Base-by-base conservation (phyloP, 2,113 vertebrate species). In the Bubo scandiacus region DNA sequence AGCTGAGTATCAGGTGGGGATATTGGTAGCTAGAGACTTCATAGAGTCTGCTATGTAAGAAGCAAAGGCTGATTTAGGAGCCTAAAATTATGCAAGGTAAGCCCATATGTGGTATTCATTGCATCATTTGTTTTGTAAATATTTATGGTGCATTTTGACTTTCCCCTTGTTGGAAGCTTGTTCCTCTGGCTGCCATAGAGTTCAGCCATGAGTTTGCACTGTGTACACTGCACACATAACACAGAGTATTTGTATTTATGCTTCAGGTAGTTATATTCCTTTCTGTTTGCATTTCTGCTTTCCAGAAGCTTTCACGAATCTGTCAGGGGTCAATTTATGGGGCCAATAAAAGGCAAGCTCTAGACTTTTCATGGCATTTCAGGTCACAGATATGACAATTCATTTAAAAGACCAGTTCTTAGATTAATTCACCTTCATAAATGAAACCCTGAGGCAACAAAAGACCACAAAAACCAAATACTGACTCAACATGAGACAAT, bases 241-340 rank as follows among this genome's bases (percentile, higher is more conserved):
- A 62, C 52, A 72, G 15, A 25, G 20, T 62, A 75, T 40, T 85
- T 91, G 30, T 70, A 58, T 34, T 43, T 79, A 4, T 71, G 32
- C 25, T 78, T 77, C 2, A 15, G 18, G 55, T 54, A 12, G 11
- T 58, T 79, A 49, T 72, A 47, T 73, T 82, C 49, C 36, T 40
- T 93, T 90, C 68, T 80, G 43, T 88, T 92, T 91, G 29, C 12
- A 45, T 55, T 96, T 92, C 62, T 91, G 36, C n/a, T 92, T 85
- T 91, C 80, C 84, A 90, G 74, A 95, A 94, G 72, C 49, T 63
- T 82, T 79, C 71, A 68, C 29, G 2, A 72, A 62, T 59, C 20
- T 81, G 10, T 42, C 77, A 72, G 58, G 16, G n/a, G 22, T 6
- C 26, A 78, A 29, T 89, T 89, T 88, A 72, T 38, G 54, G 36